Evolutionary conservation across 2,888 invertebrate genomes (phyloP).

Genomic region (Ceramica pisi): DNA sequence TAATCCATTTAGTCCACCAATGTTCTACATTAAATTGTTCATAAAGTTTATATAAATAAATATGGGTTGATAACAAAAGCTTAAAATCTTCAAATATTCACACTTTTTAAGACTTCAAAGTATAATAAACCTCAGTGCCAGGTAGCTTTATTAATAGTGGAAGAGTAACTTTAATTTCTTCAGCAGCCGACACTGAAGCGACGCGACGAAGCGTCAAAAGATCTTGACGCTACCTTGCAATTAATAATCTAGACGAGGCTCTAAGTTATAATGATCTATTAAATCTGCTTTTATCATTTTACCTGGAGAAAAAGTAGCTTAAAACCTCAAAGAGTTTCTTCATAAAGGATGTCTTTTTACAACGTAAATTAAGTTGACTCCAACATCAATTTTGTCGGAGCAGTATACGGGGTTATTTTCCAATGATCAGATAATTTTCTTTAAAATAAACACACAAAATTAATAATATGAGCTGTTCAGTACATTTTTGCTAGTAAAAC

Average conservation of each 20-base stretch:
- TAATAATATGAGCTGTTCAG: no score
- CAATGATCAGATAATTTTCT: no score
- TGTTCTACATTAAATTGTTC: no score
- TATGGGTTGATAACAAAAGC: neutral
- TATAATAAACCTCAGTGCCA: neutral
- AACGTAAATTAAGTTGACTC: neutral
- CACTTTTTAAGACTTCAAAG: neutral
- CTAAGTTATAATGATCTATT: neutral
- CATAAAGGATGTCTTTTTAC: neutral
- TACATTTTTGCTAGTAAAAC: no score
- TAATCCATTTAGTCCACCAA: no score
- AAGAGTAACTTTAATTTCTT: conserved; percentile 32
- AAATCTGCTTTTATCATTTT: neutral
- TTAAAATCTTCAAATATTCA: no score
- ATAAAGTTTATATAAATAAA: neutral
- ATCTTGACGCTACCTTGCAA: conserved; percentile 6
- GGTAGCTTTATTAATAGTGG: neutral
- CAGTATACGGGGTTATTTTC: no score
- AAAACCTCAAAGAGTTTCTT: no score
- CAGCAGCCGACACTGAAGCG: neutral
- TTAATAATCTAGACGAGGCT: conserved; percentile 16
- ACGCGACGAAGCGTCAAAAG: conserved; percentile 7
- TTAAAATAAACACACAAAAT: no score
- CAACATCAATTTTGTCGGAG: neutral
- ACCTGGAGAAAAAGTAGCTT: neutral